Evolutionary conservation across 2,888 invertebrate genomes (phyloP).

Genomic region (Coecobrya sp.): DNA sequence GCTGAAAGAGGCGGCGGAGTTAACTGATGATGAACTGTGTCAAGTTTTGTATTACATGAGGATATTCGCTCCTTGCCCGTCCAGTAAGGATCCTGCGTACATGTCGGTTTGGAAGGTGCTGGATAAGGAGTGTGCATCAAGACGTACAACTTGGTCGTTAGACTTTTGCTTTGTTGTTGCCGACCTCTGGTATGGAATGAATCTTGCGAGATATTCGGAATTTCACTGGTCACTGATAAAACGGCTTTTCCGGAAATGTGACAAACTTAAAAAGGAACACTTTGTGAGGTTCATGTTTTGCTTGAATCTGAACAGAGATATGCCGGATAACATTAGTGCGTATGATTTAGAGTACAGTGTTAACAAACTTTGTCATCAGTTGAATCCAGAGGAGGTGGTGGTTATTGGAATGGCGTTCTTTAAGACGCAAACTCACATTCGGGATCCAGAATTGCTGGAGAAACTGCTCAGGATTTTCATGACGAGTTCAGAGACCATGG

Average conservation of each 20-base stretch:
- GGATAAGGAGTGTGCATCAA: slow-evolving; percentile 90
- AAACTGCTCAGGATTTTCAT: slow-evolving; percentile 89
- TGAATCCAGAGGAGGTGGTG: slow-evolving; percentile 91
- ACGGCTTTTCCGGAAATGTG: slow-evolving; percentile 89
- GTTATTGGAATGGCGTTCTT: slow-evolving; percentile 93
- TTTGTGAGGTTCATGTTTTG: slow-evolving; percentile 92
- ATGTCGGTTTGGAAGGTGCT: slow-evolving; percentile 91
- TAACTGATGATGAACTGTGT: slow-evolving; percentile 78
- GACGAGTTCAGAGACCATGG: slow-evolving; percentile 89
- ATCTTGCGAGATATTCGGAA: slow-evolving; percentile 67
- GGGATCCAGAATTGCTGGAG: slow-evolving; percentile 88
- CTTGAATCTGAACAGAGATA: slow-evolving; percentile 90
- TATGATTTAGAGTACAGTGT: slow-evolving; percentile 91
- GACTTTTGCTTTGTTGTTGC: slow-evolving; percentile 90
- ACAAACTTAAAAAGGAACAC: slow-evolving; percentile 90
- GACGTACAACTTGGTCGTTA: slow-evolving; percentile 89
- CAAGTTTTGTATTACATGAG: slow-evolving; percentile 72
- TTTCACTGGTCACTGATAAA: slow-evolving; percentile 89
- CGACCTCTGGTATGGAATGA: slow-evolving; percentile 90
- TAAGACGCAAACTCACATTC: slow-evolving; percentile 91
- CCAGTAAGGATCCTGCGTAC: slow-evolving; percentile 90
- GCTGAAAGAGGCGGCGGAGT: slow-evolving; percentile 48
- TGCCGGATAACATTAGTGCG: slow-evolving; percentile 89
- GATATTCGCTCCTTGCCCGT: slow-evolving; percentile 88
- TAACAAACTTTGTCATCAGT: slow-evolving; percentile 89